phyloP scores from a whole-genome alignment of 2,113 vertebrate genomes.

The Thalassoma bifasciatum region DNA sequence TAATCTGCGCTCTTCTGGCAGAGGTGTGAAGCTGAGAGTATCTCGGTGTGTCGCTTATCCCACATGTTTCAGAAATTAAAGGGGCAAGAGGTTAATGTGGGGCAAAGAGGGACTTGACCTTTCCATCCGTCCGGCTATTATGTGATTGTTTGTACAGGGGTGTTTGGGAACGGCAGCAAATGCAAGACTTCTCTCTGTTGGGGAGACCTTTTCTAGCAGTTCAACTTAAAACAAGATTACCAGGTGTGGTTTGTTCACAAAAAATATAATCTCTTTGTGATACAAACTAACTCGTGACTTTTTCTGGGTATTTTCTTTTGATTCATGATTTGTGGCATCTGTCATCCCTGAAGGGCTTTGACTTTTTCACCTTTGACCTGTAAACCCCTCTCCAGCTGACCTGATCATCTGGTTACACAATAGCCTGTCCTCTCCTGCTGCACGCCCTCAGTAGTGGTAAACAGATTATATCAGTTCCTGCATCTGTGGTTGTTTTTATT shows the following conservation, averaged over 20 bases:
- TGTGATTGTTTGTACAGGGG: too few relatives aligned
- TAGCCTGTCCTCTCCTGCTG: conserved; percentile 20
- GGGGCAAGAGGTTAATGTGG: conserved; percentile 3
- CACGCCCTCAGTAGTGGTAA: conserved; percentile 4
- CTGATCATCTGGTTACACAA: conserved; percentile 55
- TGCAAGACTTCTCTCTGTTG: not conserved
- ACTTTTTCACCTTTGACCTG: conserved; percentile 47
- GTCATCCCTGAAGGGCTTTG: conserved; percentile 14
- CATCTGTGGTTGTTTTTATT: conserved; percentile 26
- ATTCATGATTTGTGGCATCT: conserved; percentile 32
- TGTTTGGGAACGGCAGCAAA: not conserved
- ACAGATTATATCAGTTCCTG: conserved; percentile 36
- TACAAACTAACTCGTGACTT: too few relatives aligned
- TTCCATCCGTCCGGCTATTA: not conserved
- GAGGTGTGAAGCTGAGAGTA: conserved; percentile 53
- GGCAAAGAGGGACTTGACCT: conserved; percentile 23
- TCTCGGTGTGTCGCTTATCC: conserved; percentile 56
- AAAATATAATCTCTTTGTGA: not conserved
- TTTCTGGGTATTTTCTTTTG: not conserved
- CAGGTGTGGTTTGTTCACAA: not conserved
- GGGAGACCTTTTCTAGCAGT: not conserved
- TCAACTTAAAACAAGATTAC: not conserved
- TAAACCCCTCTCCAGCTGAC: conserved; percentile 43
- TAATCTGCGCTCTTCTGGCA: conserved; percentile 59
- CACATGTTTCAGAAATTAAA: conserved; percentile 36